Evolutionary conservation across 2,888 invertebrate genomes (phyloP), one percentile per base, ranked within the genome.

Genomic region (Rhopalosiphum nymphaeae): DNA sequence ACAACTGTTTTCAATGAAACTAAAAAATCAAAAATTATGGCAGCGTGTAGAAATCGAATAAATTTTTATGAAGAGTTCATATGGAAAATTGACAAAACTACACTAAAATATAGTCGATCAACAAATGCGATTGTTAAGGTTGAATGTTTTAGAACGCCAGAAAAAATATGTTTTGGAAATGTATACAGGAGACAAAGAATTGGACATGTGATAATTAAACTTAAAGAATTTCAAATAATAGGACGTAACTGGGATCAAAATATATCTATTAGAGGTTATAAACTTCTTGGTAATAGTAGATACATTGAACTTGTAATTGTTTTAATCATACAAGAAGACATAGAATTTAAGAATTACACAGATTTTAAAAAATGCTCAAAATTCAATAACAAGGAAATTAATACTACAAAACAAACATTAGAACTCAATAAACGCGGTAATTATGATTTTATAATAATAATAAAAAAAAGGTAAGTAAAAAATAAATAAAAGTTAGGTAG

Each of bases 201-300:
- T 13, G 93, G 93, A 21, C 89, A 89, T 26, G 13, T 53, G 9
- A 89, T 93, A 25, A 89, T 93, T 78, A 88, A 78, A 29, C 93
- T 93, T 5, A 93, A 93, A 36, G 93, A 93, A 89, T 93, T 89
- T 89, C 89, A 93, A 89, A 56, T 93, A 56, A 56, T 93, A 26
- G 84, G 93, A n/a, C 93, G 56, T 56, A 56, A 93, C 9, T 93
- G 93, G 93, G 56, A 89, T 25, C 93, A 89, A 93, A n/a, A 13
- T 56, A 13, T 93, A 84, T 56, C 93, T 36, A 7, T 56, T 56
- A 78, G 78, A 84, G 10, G 56, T n/a, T 89, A 89, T 42, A 93
- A 89, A 13, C 61, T 93, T 89, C 89, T n/a, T 36, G 91, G 91
- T 25, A 57, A 46, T 57, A 86, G 29, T 91, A 86, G 46, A 3